Evolutionary conservation across 2,797 vertebrate species (phyloP).

Genomic region (Steatocranus sp.): DNA sequence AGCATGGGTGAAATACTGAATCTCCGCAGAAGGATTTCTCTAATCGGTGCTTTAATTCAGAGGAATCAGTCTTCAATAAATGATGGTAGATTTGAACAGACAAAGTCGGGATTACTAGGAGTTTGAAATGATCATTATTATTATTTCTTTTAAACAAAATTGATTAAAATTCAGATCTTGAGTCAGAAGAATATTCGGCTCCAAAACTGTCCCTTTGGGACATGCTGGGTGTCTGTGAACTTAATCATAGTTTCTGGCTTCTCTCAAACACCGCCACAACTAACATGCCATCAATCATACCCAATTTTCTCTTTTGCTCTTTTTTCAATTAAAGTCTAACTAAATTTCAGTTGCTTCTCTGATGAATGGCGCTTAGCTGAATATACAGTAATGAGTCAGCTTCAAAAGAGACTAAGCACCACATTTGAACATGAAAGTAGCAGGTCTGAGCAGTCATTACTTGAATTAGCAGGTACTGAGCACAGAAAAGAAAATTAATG

Average conservation of each 20-base stretch:
- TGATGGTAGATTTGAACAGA: conserved; percentile 3
- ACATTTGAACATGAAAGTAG: background rate
- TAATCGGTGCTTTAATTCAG: conserved; percentile 21
- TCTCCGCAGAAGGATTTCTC: background rate
- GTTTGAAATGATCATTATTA: conserved; percentile 3
- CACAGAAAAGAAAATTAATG: background rate
- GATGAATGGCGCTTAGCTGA: background rate
- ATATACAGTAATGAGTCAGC: background rate
- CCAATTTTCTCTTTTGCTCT: conserved; percentile 2
- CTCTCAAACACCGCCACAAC: background rate
- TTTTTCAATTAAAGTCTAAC: background rate
- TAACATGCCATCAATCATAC: background rate
- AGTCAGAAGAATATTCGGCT: conserved; percentile 2
- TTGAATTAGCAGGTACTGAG: background rate
- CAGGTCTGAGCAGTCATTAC: background rate
- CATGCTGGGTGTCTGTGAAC: background rate
- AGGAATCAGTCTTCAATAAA: conserved; percentile 28
- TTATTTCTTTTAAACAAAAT: conserved; percentile 1
- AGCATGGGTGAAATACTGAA: conserved; percentile 4
- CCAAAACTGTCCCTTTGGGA: background rate
- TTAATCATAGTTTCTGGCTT: background rate
- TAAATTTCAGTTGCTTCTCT: background rate
- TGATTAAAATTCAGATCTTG: background rate
- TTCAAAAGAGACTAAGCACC: background rate
- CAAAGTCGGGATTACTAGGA: conserved; percentile 1